phyloP scores from a whole-genome alignment of 2,113 vertebrate species.

The Lampris megalopsis region DNA sequence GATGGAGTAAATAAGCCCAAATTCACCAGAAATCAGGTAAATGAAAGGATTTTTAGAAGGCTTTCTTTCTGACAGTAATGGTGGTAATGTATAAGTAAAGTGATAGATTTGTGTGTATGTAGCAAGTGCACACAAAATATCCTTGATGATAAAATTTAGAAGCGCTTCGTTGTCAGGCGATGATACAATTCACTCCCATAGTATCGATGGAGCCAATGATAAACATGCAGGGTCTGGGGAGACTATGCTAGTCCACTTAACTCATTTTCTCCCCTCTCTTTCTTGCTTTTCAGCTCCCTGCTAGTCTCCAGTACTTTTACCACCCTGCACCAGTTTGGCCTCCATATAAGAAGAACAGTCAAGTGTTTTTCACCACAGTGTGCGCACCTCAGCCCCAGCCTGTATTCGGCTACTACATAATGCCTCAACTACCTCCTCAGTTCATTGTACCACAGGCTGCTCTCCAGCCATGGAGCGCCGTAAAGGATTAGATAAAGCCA shows the following conservation, averaged over 20 bases:
- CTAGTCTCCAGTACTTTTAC: constrained; percentile 74
- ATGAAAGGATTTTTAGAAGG: not conserved
- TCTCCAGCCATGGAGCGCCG: constrained; percentile 73
- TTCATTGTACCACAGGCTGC: constrained; percentile 82
- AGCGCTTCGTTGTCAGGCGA: too few relatives aligned
- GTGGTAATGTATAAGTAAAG: not conserved
- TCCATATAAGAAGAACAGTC: constrained; percentile 71
- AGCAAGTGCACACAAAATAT: too few relatives aligned
- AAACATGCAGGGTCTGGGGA: too few relatives aligned
- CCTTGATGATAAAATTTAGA: too few relatives aligned
- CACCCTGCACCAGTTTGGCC: constrained; percentile 77
- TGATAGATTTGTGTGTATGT: not conserved
- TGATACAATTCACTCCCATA: too few relatives aligned
- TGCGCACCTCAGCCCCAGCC: constrained; percentile 63
- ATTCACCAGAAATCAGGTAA: constrained; percentile 64
- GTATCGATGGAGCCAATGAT: too few relatives aligned
- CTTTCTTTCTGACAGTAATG: not conserved
- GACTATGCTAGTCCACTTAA: too few relatives aligned
- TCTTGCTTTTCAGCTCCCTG: constrained; percentile 58
- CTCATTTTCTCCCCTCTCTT: not conserved
- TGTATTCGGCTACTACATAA: constrained; percentile 78
- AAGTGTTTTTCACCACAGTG: constrained; percentile 73
- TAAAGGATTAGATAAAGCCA: constrained; percentile 55
- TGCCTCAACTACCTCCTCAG: constrained; percentile 74
- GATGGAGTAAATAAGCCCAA: constrained; percentile 54